Base-by-base conservation (phyloP, 2,888 invertebrate species). In the Phengaris arion region DNA sequence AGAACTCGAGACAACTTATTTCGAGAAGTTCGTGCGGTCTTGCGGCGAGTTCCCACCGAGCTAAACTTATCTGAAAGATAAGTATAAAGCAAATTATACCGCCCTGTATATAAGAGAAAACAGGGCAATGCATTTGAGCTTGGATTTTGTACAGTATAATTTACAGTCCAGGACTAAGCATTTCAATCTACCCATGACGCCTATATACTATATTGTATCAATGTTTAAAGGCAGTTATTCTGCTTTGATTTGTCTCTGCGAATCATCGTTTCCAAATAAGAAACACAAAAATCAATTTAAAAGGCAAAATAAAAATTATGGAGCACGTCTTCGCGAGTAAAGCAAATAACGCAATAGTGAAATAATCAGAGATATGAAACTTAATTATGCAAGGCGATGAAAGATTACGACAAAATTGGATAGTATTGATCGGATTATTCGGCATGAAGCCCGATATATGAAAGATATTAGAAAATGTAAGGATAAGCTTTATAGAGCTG, bases 1-100 rank as follows among this genome's bases (percentile, higher is more conserved):
- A 77, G 55, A 75, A 75, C 76, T 74, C 55, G 74, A 51, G 74
- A 51, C 55, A 77, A 76, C 74, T 78, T 76, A 46, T 75, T 68
- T 57, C 59, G 76, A 72, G 72, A 52, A 72, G 72, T 72, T 72
- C 52, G 68, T 55, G 74, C 68, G 74, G 64, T 48, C 52, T 52
- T 6, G 68, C 35, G 68, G 68, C 51, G 74, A 74, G 74, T 52
- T 48, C n/a, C 51, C 68, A 72, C 52, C 54, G 51, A 72, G 72
- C 35, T 72, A 3, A 72, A 72, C 72, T 72, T 72, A 72, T 52
- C 72, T 64, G 22, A 54, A 54, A 72, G 54, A 54, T 72, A 64
- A 64, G 72, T 72, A 72, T 70, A 51, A 70, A 51, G 46, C 51
- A 35, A 72, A 72, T 35, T 72, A 72, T 72, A 72, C 54, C 64